Evolutionary conservation across 2,797 vertebrate genomes (phyloP).

Genomic region (Pygocentrus nattereri): DNA sequence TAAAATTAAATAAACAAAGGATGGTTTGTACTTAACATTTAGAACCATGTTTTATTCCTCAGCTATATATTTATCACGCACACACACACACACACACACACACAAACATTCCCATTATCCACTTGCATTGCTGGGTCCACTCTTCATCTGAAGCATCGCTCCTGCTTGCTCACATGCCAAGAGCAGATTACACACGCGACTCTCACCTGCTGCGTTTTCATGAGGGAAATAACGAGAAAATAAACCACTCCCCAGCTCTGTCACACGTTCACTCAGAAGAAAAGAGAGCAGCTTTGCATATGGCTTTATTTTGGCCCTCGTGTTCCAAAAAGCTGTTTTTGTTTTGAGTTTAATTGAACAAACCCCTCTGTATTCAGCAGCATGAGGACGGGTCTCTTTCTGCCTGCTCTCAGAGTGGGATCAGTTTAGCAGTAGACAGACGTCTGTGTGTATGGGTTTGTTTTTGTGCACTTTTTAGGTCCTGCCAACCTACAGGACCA

Average conservation of each 20-base stretch:
- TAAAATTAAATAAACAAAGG: too few relatives aligned
- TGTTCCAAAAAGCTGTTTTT: slow-evolving; percentile 64
- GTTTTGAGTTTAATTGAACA: slow-evolving; percentile 71
- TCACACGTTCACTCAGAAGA: slow-evolving; percentile 61
- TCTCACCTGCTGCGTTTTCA: slow-evolving; percentile 69
- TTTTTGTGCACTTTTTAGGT: too few relatives aligned
- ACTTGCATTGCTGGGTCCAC: slow-evolving; percentile 49
- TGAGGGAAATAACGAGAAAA: slow-evolving; percentile 67
- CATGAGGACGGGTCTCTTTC: background rate
- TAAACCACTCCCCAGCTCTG: slow-evolving; percentile 57
- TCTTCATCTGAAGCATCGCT: slow-evolving; percentile 5
- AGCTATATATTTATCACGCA: background rate
- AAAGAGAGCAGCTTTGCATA: slow-evolving; percentile 55
- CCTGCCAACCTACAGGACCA: too few relatives aligned
- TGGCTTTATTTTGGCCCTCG: slow-evolving; percentile 18
- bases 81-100: slow-evolving; percentile 11
- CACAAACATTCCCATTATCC: background rate
- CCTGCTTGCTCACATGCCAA: slow-evolving; percentile 51
- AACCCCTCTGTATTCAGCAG: background rate
- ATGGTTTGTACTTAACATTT: too few relatives aligned
- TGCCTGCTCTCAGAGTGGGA: background rate
- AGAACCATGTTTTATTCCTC: too few relatives aligned
- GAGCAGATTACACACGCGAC: slow-evolving; percentile 41
- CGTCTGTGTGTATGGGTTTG: too few relatives aligned
- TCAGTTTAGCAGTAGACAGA: background rate